These are phyloP conservation scores for Chrysoperla carnea DNA, from an alignment of 1,140 invertebrate species.

Conservation along the genomic window DNA sequence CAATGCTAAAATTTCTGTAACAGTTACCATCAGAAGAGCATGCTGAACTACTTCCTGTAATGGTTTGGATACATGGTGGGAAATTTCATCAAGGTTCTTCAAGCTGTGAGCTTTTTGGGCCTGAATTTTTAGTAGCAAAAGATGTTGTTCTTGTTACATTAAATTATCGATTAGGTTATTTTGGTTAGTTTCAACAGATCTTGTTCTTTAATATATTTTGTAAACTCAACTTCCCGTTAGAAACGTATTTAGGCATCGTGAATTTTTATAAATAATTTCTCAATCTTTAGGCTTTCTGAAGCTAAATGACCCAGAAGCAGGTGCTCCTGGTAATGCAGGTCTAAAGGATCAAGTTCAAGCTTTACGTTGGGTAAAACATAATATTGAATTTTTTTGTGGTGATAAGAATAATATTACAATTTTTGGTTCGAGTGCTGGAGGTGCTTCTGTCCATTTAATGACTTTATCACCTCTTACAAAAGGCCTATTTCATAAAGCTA, in stretches of 20 bases:
- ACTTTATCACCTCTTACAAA: conserved; percentile 10
- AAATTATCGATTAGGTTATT: conserved; percentile 26
- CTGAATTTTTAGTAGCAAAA: conserved; percentile 41
- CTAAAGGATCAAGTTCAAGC: conserved; percentile 39
- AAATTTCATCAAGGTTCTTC: conserved; percentile 35
- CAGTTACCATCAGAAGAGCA: background rate
- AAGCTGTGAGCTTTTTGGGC: conserved; percentile 28
- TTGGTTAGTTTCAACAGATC: conserved; percentile 15
- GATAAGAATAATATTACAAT: conserved; percentile 24
- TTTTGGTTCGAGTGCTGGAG: conserved; percentile 33
- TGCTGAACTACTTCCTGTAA: conserved; percentile 24
- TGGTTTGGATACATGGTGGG: conserved; percentile 49
- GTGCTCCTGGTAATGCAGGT: conserved; percentile 39
- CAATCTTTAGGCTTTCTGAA: conserved; percentile 14
- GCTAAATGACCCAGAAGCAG: conserved; percentile 20
- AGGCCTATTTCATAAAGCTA: conserved; percentile 36
- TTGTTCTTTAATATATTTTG: too few species aligned
- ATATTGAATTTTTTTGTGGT: conserved; percentile 30
- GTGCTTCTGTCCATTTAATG: conserved; percentile 16
- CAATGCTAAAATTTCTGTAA: conserved; percentile 10
- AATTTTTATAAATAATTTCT: too few species aligned
- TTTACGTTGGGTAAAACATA: conserved; percentile 35
- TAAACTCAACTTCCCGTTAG: too few species aligned
- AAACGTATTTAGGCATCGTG: too few species aligned
- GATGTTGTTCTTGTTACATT: conserved; percentile 27